These are phyloP conservation scores for Gallinago stenura DNA, from an alignment of 2,797 vertebrate species.

Conservation along the genomic window DNA sequence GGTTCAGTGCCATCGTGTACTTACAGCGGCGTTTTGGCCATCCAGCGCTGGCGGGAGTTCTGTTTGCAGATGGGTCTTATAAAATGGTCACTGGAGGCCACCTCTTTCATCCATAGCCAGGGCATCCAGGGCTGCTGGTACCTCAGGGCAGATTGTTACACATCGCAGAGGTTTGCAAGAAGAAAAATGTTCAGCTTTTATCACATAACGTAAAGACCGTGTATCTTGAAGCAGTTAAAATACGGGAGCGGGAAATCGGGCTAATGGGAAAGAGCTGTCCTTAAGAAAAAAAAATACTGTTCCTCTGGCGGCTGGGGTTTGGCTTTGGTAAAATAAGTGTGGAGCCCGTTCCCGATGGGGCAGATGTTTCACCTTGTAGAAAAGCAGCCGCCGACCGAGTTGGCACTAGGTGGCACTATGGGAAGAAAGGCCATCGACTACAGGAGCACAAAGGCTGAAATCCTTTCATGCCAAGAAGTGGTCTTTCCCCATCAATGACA, in stretches of 20 bases:
- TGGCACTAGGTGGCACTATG: conserved; percentile 11
- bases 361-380: background rate
- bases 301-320: background rate
- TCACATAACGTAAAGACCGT: rapidly evolving
- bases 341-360: background rate
- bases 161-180: background rate
- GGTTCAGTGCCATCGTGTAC: background rate
- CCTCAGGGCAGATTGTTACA: rapidly evolving
- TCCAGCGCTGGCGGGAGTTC: rapidly evolving
- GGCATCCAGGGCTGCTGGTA: background rate
- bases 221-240: background rate
- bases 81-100: background rate
- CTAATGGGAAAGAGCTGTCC: background rate
- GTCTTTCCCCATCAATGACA: background rate
- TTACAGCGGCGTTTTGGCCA: background rate
- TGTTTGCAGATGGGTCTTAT: background rate
- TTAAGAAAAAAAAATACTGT: background rate
- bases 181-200: background rate
- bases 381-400: rapidly evolving
- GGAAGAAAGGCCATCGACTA: background rate
- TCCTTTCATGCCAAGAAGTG: background rate
- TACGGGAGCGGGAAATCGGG: background rate
- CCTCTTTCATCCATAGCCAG: background rate
- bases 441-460: background rate
- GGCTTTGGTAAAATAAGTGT: background rate